Evolutionary conservation across 2,888 invertebrate species (phyloP).

Genomic region (Dicycla oo): DNA sequence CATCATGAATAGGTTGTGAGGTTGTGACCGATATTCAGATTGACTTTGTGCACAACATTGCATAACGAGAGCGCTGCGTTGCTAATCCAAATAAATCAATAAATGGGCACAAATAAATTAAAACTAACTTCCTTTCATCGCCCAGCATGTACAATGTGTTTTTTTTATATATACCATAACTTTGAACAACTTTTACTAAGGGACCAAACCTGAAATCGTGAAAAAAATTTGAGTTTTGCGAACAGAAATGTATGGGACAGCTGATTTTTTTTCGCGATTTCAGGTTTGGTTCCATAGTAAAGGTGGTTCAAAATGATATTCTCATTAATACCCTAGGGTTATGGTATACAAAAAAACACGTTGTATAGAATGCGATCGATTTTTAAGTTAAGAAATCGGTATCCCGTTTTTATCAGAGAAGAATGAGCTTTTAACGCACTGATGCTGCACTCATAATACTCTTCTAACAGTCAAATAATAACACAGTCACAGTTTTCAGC

Average conservation of each 20-base stretch:
- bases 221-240: too few relatives aligned
- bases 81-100: slow-evolving; percentile 13
- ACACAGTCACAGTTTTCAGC: background rate
- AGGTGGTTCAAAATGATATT: too few relatives aligned
- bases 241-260: too few relatives aligned
- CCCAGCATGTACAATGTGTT: too few relatives aligned
- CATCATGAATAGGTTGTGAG: slow-evolving; percentile 16
- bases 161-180: too few relatives aligned
- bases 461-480: background rate
- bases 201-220: too few relatives aligned
- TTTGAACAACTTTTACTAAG: too few relatives aligned
- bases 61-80: background rate
- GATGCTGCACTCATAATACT: background rate
- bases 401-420: background rate
- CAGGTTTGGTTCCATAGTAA: too few relatives aligned
- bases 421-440: background rate
- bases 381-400: background rate
- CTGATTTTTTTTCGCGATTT: too few relatives aligned
- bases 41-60: slow-evolving; percentile 14
- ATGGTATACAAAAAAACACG: too few relatives aligned
- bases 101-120: slow-evolving; percentile 8
- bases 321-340: too few relatives aligned
- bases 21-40: slow-evolving; percentile 31
- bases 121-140: slow-evolving; percentile 3
- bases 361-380: background rate